These are phyloP conservation scores for Strigamia transsilvanica DNA, from an alignment of 2,888 invertebrate genomes.

Conservation along the genomic window DNA sequence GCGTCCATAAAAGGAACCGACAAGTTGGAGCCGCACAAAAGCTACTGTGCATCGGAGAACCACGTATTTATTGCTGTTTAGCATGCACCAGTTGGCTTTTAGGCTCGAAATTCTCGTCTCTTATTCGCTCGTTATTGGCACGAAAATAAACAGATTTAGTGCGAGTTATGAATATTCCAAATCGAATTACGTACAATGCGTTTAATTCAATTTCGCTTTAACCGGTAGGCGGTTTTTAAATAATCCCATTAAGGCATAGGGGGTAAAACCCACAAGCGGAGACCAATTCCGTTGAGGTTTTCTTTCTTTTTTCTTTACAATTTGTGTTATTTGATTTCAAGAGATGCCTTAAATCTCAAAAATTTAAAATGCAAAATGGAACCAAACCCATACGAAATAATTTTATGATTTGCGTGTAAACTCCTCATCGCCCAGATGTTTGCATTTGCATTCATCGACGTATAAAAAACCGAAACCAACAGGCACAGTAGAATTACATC, in stretches of 20 bases:
- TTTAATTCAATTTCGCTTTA: not conserved
- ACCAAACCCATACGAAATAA: too few species aligned
- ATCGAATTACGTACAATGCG: not conserved
- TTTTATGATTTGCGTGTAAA: too few species aligned
- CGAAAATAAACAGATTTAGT: conserved; percentile 1
- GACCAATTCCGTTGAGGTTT: not conserved
- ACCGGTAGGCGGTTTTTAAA: conserved; percentile 8
- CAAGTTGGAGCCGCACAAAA: conserved; percentile 41
- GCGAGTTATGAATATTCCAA: not conserved
- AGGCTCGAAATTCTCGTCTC: not conserved
- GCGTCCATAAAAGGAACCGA: conserved; percentile 22
- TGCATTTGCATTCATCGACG: too few species aligned
- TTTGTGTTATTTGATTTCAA: not conserved
- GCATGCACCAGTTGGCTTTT: conserved; percentile 26
- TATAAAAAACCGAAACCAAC: too few species aligned
- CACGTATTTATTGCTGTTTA: conserved; percentile 43
- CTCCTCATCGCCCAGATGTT: too few species aligned
- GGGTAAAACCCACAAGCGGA: not conserved
- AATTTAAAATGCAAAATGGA: too few species aligned
- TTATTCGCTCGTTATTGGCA: not conserved
- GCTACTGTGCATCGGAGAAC: conserved; percentile 13
- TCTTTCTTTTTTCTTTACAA: not conserved
- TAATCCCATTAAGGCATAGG: not conserved
- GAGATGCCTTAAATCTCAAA: too few species aligned
- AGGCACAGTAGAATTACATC: too few species aligned